Evolutionary conservation across 1,140 invertebrate species (phyloP).

Genomic region (Platyscapa corneri): DNA sequence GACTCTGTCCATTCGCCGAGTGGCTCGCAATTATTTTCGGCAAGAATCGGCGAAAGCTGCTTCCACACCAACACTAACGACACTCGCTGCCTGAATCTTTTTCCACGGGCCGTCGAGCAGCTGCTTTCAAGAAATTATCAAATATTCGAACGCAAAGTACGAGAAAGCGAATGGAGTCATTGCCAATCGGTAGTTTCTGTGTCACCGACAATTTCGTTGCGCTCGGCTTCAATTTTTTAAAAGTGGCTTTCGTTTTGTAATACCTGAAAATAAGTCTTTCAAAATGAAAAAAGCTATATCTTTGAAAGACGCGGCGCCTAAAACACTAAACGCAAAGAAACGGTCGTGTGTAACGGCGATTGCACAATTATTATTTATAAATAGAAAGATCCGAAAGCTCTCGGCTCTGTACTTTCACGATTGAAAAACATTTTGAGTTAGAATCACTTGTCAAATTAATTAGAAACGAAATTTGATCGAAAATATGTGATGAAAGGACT

Average conservation of each 20-base stretch:
- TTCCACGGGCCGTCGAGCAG: background rate
- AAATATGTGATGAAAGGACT: background rate
- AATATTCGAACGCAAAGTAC: too few relatives aligned
- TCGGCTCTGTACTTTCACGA: too few relatives aligned
- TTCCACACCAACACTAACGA: too few relatives aligned
- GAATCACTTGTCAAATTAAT: background rate
- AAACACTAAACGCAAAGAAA: background rate
- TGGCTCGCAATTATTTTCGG: too few relatives aligned
- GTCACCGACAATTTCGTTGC: background rate
- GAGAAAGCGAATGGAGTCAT: background rate
- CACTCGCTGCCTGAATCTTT: too few relatives aligned
- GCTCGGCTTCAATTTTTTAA: background rate
- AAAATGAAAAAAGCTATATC: background rate
- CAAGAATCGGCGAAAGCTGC: too few relatives aligned
- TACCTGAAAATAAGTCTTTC: background rate
- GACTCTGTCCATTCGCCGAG: too few relatives aligned
- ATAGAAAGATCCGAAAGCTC: background rate
- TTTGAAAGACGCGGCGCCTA: background rate
- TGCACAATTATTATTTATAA: slow-evolving; percentile 11
- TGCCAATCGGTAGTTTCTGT: background rate
- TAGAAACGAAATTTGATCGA: background rate
- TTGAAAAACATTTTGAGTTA: background rate
- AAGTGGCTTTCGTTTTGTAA: background rate
- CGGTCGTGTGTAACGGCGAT: background rate
- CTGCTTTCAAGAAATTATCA: too few relatives aligned